Conservation (phyloP, 2,113 vertebrate genomes). For the Myrmecobius fasciatus region DNA sequence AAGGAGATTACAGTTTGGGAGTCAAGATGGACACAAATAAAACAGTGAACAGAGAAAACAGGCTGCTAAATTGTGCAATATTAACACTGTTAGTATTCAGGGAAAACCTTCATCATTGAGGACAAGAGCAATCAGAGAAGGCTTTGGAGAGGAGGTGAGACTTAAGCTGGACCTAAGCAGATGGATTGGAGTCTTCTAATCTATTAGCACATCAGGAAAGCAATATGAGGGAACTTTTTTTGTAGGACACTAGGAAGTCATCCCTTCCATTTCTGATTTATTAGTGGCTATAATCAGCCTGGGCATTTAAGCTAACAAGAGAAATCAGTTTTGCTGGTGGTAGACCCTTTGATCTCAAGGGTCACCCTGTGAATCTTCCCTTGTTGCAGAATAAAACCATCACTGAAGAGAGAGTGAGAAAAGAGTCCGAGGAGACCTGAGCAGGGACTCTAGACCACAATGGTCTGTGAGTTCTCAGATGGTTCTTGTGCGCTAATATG, state of each 20-base stretch:
- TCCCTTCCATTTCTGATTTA: not conserved
- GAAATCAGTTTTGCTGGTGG: not conserved
- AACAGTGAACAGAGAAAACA: not conserved
- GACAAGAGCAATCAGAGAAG: not conserved
- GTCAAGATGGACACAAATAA: too few species aligned
- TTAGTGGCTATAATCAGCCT: not conserved
- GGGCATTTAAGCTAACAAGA: not conserved
- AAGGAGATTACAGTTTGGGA: not conserved
- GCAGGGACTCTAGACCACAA: not conserved
- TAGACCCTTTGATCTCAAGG: not conserved
- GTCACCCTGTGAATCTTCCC: not conserved
- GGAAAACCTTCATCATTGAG: not conserved
- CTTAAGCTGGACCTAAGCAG: not conserved
- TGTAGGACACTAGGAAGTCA: not conserved
- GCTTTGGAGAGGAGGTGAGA: not conserved
- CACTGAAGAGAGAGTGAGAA: not conserved
- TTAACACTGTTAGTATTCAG: not conserved
- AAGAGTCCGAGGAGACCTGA: not conserved
- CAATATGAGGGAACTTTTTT: not conserved
- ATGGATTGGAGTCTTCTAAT: not conserved
- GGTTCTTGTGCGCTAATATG: not conserved
- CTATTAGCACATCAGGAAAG: not conserved
- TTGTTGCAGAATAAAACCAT: not conserved
- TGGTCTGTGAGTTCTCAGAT: not conserved
- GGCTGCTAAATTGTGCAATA: not conserved